These are phyloP conservation scores for Lates calcarifer DNA, from an alignment of 2,113 vertebrate species.

Conservation along the genomic window DNA sequence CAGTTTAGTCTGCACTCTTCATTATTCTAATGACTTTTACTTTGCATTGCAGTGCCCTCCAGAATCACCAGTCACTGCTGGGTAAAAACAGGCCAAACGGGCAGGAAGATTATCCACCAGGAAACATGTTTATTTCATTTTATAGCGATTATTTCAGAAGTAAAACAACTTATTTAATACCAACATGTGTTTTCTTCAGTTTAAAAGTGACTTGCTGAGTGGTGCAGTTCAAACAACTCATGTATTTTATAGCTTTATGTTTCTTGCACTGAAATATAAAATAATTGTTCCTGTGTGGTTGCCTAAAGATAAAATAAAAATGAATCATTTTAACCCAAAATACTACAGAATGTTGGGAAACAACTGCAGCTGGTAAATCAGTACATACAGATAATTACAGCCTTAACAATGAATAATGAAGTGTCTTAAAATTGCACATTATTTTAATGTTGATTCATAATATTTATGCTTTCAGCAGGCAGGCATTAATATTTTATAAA, in stretches of 20 bases:
- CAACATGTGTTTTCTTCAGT: background rate
- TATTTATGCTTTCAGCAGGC: background rate
- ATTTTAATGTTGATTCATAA: conserved; percentile 5
- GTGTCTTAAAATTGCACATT: background rate
- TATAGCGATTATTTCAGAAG: background rate
- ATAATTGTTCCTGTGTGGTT: background rate
- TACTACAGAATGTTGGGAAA: background rate
- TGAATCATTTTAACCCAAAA: background rate
- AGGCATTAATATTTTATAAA: conserved; percentile 2
- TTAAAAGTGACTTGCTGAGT: background rate
- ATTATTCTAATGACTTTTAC: conserved; percentile 49
- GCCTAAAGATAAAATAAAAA: background rate
- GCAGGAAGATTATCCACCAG: background rate
- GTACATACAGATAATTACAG: background rate
- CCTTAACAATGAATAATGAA: background rate
- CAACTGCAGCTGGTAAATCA: too few species aligned
- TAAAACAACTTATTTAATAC: background rate
- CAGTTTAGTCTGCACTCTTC: conserved; percentile 41
- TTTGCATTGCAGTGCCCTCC: conserved; percentile 26
- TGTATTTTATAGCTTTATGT: background rate
- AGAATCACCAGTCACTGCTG: conserved; percentile 8
- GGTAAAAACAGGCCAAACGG: background rate
- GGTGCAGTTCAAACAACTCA: background rate
- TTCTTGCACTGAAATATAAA: background rate
- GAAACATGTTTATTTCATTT: background rate